Evolutionary conservation across 2,888 invertebrate species (phyloP).

Genomic region (Trilocha varians): DNA sequence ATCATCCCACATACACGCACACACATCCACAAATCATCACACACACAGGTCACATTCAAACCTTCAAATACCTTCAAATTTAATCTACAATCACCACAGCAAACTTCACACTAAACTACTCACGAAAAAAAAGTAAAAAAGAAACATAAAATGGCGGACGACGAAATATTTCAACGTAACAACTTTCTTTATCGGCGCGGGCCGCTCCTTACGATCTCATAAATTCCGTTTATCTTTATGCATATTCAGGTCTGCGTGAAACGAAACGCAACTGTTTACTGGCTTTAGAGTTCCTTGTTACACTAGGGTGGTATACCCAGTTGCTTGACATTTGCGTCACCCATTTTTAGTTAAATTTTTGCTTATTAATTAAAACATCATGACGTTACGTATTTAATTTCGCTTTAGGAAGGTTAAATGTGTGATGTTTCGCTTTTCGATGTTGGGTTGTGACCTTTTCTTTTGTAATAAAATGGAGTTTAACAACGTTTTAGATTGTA

Average conservation of each 20-base stretch:
- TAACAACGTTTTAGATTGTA: too few species aligned
- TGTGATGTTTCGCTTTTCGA: too few species aligned
- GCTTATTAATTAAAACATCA: neutral
- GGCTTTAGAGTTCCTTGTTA: constrained; percentile 11
- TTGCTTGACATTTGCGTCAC: constrained; percentile 8
- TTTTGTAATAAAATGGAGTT: too few species aligned
- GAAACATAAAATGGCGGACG: constrained; percentile 17
- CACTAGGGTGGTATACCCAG: too few species aligned
- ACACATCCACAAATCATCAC: too few species aligned
- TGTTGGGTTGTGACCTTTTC: too few species aligned
- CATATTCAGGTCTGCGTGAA: constrained; percentile 44
- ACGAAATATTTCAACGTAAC: constrained; percentile 26
- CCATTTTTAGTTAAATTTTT: neutral
- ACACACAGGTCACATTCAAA: too few species aligned
- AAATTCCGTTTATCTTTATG: constrained; percentile 63
- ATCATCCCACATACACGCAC: too few species aligned
- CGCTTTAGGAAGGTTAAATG: too few species aligned
- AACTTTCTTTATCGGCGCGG: constrained; percentile 41
- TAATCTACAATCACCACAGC: too few species aligned
- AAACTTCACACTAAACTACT: neutral
- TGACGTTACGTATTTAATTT: too few species aligned
- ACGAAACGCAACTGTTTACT: constrained; percentile 4
- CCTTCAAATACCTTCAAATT: too few species aligned
- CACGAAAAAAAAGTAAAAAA: constrained; percentile 4
- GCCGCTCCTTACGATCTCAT: constrained; percentile 47